Base-by-base conservation (phyloP, 2,797 vertebrate genomes). In the Champsocephalus esox region DNA sequence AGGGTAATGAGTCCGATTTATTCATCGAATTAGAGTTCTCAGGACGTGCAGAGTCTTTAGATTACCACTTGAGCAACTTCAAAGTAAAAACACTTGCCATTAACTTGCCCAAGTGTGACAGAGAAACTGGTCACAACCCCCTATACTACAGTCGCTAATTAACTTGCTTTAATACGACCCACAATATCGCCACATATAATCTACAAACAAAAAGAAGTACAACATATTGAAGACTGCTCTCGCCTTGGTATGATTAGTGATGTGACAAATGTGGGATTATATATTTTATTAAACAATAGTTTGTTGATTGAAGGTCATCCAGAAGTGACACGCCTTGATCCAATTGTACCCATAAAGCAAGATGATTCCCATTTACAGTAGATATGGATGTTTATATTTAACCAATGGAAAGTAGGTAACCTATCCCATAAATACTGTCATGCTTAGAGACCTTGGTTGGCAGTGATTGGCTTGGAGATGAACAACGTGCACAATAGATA, bases 21-120 rank as follows among this genome's bases (percentile, higher is more conserved):
- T 69, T 68, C 38, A 9, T 75, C 17, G 28, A 48, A 7, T 46
- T 28, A 50, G 10, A 52, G n/a, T 61, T 49, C 62, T 17, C 21
- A 59, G 28, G 56, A 38, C 16, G 54, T 6, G 4, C 50, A 12
- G 19, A 32, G 4, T 52, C 6, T 48, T 58, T 41, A 63, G 28
- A 65, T n/a, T n/a, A 46, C 4, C 11, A 19, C 45, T 17, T 43
- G 28, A 55, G 21, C 28, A 16, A 21, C 54, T 63, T 21, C 10
- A 44, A 13, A 28, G 52, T 59, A 13, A 0, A 63, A 73, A 52
- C 28, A 11, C 49, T 50, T 2, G 13, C 9, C 17, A 0, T 75
- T 75, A 70, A 34, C 3, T 19, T 61, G 4, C 9, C 16, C 4
- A 21, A 17, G 2, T 12, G 9, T 46, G 14, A 52, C 21, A 61